Percentiles rank a stretch among this genome's conserved stretches.
Evolutionary conservation across 1,140 invertebrate genomes (phyloP).

Genomic region (Drosophila micromelanica): DNA sequence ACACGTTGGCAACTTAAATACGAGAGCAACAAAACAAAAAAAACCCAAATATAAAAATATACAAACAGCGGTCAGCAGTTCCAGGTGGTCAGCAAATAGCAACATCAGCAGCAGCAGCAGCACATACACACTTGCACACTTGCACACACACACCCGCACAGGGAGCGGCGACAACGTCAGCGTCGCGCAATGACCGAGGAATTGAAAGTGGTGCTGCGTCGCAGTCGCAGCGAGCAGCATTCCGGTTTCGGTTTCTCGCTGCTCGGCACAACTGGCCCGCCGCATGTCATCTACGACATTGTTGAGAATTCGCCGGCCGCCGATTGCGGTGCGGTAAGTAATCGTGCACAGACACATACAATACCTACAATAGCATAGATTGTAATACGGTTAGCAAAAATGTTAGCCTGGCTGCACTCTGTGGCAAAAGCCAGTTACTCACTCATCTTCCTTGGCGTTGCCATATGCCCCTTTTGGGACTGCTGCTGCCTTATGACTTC

Average conservation of each 20-base stretch:
- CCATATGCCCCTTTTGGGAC: slow-evolving; percentile 21
- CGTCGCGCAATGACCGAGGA: slow-evolving; percentile 90
- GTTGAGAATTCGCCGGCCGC: slow-evolving; percentile 95
- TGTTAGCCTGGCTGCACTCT: slow-evolving; percentile 19
- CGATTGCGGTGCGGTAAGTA: slow-evolving; percentile 93
- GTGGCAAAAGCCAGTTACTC: neutral
- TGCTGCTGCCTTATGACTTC: slow-evolving; percentile 45
- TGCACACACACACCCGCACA: slow-evolving; percentile 38
- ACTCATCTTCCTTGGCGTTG: slow-evolving; percentile 8
- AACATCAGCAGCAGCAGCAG: slow-evolving; percentile 16
- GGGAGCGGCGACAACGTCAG: slow-evolving; percentile 46
- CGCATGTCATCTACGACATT: slow-evolving; percentile 96
- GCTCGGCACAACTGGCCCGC: slow-evolving; percentile 93
- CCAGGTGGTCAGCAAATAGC: slow-evolving; percentile 49
- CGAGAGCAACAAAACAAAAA: slow-evolving; percentile 36
- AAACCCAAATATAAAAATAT: slow-evolving; percentile 41
- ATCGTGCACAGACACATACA: slow-evolving; percentile 13
- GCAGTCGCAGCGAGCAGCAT: slow-evolving; percentile 88
- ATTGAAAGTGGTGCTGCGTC: slow-evolving; percentile 92
- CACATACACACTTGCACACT: slow-evolving; percentile 8
- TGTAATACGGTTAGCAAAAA: slow-evolving; percentile 7
- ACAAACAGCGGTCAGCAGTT: slow-evolving; percentile 38
- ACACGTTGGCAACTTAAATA: slow-evolving; percentile 57
- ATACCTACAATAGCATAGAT: slow-evolving; percentile 27
- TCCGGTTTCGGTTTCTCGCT: slow-evolving; percentile 95